Percentiles rank a stretch among this genome's conserved stretches.
Conservation (phyloP, 2,797 vertebrate genomes). For the Poecile montanus region DNA sequence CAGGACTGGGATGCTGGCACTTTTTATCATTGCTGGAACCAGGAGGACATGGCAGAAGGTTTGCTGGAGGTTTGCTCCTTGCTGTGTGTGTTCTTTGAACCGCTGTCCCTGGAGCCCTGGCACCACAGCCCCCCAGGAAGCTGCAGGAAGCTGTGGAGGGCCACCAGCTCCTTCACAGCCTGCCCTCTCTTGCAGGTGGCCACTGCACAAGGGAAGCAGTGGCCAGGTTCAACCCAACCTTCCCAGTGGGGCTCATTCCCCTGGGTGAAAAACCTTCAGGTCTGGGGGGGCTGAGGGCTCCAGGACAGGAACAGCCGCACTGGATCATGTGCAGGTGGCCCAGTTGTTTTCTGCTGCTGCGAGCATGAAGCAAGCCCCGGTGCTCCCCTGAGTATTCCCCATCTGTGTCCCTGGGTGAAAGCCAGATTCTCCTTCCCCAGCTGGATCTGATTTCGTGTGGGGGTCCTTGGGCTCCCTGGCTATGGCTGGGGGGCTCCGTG, state of each 20-base stretch:
- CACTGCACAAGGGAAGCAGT: neutral
- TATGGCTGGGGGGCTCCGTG: rapidly evolving
- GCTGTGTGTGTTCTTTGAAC: rapidly evolving
- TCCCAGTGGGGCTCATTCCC: neutral
- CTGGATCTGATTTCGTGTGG: rapidly evolving
- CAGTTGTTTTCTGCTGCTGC: rapidly evolving
- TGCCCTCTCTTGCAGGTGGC: neutral
- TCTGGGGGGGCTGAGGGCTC: rapidly evolving
- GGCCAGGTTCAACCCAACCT: neutral
- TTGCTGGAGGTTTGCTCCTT: neutral
- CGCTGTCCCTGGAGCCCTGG: neutral
- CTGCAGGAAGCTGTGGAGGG: neutral
- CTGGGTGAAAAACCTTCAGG: neutral
- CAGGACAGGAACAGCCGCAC: neutral
- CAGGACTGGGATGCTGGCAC: neutral
- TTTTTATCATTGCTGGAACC: neutral
- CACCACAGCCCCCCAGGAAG: neutral
- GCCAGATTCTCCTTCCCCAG: neutral
- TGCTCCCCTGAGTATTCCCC: neutral
- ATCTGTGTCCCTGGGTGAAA: neutral
- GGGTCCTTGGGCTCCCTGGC: neutral
- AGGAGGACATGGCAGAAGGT: neutral
- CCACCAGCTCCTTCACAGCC: neutral
- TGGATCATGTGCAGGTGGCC: rapidly evolving
- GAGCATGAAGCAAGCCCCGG: rapidly evolving